These are phyloP conservation scores for mouse (Mus musculus) DNA, from an alignment of 2,113 vertebrate species.

Conservation along the genomic window DNA sequence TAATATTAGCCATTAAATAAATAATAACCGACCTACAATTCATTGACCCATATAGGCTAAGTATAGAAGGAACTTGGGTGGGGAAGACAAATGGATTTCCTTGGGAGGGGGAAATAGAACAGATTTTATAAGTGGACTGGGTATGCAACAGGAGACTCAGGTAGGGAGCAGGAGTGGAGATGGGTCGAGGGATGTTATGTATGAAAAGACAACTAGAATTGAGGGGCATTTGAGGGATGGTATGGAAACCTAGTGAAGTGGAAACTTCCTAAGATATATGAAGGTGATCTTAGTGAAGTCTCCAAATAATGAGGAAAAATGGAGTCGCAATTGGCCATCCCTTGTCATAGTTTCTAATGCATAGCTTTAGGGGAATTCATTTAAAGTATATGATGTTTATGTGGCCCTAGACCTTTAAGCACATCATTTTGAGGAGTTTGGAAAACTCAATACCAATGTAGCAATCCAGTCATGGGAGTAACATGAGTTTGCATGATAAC, in stretches of 20 bases:
- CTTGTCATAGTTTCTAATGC: not conserved
- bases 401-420: not conserved
- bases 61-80: not conserved
- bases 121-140: not conserved
- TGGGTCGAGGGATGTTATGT: too few relatives aligned
- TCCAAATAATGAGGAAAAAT: not conserved
- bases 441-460: not conserved
- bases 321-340: not conserved
- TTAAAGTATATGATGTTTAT: not conserved
- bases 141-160: not conserved
- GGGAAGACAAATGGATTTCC: not conserved
- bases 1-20: not conserved
- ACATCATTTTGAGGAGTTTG: not conserved
- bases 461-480: not conserved
- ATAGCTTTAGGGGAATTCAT: not conserved
- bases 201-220: not conserved
- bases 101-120: not conserved
- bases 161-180: not conserved
- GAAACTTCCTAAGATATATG: not conserved
- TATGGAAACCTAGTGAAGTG: not conserved
- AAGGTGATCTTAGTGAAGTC: not conserved
- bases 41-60: not conserved
- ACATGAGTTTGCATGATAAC: not conserved
- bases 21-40: not conserved
- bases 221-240: not conserved